Percentiles rank a stretch among this genome's conserved stretches.
Evolutionary conservation across 1,140 invertebrate species (phyloP).

Genomic region (Calliphora vicina): DNA sequence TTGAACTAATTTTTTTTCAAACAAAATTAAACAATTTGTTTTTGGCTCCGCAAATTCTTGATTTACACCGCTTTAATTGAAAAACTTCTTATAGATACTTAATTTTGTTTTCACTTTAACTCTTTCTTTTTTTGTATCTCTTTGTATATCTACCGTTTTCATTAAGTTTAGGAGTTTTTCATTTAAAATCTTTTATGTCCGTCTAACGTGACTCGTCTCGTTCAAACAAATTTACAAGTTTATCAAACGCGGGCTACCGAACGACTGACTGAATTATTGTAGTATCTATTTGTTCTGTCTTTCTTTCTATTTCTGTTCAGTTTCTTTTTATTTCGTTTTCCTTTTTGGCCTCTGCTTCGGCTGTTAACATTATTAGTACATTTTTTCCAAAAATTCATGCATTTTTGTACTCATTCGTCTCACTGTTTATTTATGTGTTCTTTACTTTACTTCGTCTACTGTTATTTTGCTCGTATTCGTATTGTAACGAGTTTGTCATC

Average conservation of each 20-base stretch:
- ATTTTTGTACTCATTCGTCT: not conserved
- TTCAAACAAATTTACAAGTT: not conserved
- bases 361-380: not conserved
- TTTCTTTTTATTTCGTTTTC: not conserved
- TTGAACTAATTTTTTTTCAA: not conserved
- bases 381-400: not conserved
- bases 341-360: not conserved
- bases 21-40: too few species aligned
- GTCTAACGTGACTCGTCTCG: not conserved
- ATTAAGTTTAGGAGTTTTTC: not conserved
- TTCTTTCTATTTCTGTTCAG: not conserved
- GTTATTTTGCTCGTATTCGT: not conserved
- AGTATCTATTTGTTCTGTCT: not conserved
- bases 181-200: not conserved
- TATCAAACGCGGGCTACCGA: conserved; percentile 27
- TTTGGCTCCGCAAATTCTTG: too few species aligned
- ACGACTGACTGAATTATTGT: conserved; percentile 12
- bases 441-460: not conserved
- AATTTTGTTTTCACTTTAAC: not conserved
- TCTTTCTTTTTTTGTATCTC: not conserved
- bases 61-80: not conserved
- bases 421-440: not conserved
- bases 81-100: not conserved
- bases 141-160: not conserved
- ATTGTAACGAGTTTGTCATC: not conserved